Evolutionary conservation across 2,888 invertebrate genomes (phyloP).

Genomic region (Folsomia manolachei): DNA sequence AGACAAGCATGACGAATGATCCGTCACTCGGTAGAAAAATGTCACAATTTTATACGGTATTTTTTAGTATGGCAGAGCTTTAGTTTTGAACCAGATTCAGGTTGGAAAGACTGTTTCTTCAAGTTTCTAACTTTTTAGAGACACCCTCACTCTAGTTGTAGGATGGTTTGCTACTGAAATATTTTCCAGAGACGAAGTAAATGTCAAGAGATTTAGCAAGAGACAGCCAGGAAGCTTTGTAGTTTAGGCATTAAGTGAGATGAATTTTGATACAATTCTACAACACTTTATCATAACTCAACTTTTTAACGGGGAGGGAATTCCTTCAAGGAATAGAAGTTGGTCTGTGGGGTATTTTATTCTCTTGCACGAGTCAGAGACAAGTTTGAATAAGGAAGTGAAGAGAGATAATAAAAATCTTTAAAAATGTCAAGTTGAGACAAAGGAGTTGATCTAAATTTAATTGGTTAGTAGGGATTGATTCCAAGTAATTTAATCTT

Average conservation of each 20-base stretch:
- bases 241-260: not conserved
- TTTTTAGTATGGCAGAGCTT: constrained; percentile 4
- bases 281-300: not conserved
- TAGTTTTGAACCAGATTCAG: not conserved
- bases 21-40: constrained; percentile 36
- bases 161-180: no score
- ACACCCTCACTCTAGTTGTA: not conserved
- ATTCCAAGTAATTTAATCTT: no score
- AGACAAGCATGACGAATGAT: constrained; percentile 38
- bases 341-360: no score
- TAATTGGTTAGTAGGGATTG: no score
- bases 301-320: not conserved
- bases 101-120: not conserved
- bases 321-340: no score
- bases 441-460: no score
- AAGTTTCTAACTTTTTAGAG: not conserved
- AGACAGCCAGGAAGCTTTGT: no score
- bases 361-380: not conserved
- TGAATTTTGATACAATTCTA: not conserved
- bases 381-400: not conserved
- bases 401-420: no score
- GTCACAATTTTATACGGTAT: constrained; percentile 39
- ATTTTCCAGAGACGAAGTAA: not conserved
- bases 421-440: no score
- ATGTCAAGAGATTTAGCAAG: constrained; percentile 1